Conservation (phyloP, 2,797 vertebrate species). For the Lepus townsendii region DNA sequence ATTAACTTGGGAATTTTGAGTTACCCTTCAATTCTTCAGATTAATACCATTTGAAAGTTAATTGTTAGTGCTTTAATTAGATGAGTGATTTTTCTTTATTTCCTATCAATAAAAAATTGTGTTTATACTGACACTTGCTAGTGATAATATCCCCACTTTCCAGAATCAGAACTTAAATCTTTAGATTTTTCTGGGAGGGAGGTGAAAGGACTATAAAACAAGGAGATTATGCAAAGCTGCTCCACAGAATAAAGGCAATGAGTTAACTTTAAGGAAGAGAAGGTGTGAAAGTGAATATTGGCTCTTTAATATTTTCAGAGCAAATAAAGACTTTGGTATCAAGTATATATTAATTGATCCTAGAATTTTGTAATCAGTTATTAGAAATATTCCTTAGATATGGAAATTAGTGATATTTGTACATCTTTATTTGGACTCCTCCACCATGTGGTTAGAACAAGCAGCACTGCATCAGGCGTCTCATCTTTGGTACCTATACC, state of each 20-base stretch:
- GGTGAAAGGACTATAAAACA: not conserved
- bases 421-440: not conserved
- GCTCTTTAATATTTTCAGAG: not conserved
- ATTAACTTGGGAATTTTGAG: not conserved
- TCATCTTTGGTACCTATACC: not conserved
- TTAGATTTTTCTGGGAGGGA: not conserved
- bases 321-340: not conserved
- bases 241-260: not conserved
- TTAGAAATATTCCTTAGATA: not conserved
- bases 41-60: not conserved
- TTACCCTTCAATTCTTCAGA: not conserved
- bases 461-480: not conserved
- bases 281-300: not conserved
- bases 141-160: not conserved
- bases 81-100: not conserved
- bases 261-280: not conserved
- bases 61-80: not conserved
- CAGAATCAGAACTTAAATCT: not conserved
- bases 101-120: conserved; percentile 11
- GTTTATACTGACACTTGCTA: not conserved
- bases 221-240: not conserved
- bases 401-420: not conserved
- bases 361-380: not conserved
- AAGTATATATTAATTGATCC: not conserved
- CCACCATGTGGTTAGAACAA: not conserved